Conservation (phyloP, 92 coral and sea anemone species). For the Parazoanthus swiftii region DNA sequence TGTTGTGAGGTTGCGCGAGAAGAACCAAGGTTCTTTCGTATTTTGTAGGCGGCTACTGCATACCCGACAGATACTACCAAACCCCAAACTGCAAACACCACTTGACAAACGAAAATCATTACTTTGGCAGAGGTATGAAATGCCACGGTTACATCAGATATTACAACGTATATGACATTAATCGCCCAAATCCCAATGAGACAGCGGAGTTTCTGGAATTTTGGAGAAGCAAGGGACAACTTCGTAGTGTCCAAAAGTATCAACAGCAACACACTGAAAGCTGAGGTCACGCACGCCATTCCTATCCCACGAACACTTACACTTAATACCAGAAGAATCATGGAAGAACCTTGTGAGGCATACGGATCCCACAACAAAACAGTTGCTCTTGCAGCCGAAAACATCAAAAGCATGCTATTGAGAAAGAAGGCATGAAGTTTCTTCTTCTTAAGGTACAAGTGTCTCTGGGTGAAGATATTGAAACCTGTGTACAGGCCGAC, state of each 20-base stretch:
- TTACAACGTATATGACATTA: conserved; percentile 33
- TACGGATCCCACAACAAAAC: conserved; percentile 40
- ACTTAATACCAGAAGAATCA: neutral
- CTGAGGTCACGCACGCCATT: conserved; percentile 55
- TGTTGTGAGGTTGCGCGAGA: conserved; percentile 52
- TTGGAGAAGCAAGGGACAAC: conserved; percentile 55
- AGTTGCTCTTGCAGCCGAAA: conserved; percentile 16
- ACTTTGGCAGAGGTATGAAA: conserved; percentile 38
- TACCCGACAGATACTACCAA: conserved; percentile 63
- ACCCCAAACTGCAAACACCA: conserved; percentile 55
- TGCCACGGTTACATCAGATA: conserved; percentile 54
- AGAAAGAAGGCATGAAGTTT: conserved; percentile 36
- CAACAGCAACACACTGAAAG: conserved; percentile 66
- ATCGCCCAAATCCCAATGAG: conserved; percentile 53
- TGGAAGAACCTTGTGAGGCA: neutral
- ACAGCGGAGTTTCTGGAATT: conserved; percentile 57
- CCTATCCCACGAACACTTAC: conserved; percentile 37
- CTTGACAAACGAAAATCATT: conserved; percentile 54
- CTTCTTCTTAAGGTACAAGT: neutral
- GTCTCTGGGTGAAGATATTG: neutral
- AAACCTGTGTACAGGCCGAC: conserved; percentile 13
- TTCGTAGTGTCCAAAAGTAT: conserved; percentile 72
- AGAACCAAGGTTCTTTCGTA: conserved; percentile 64
- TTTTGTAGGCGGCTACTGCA: conserved; percentile 60
- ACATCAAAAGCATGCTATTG: conserved; percentile 19